Percentiles rank a stretch among this genome's conserved stretches.
These are phyloP conservation scores for Triplophysa siluroides DNA, from an alignment of 2,113 vertebrate genomes.

Conservation along the genomic window DNA sequence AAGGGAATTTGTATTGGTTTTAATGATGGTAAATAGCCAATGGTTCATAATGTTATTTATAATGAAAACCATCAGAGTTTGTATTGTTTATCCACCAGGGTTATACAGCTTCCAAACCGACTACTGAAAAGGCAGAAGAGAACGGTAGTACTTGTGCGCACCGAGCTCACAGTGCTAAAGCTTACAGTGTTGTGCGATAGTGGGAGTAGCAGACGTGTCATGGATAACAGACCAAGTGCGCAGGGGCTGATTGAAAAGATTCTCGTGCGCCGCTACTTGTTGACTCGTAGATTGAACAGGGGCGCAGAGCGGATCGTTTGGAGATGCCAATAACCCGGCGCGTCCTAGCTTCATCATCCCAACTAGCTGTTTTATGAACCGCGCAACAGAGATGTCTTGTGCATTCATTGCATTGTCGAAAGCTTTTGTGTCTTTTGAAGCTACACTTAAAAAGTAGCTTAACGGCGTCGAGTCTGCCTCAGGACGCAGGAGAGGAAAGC, in stretches of 20 bases:
- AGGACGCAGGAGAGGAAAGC: background rate
- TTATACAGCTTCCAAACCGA: background rate
- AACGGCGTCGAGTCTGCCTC: background rate
- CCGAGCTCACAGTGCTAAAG: background rate
- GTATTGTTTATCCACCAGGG: too few relatives aligned
- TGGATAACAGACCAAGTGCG: background rate
- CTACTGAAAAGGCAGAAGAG: background rate
- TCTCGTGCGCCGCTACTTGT: slow-evolving; percentile 19
- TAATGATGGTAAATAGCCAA: too few relatives aligned
- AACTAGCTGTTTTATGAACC: background rate
- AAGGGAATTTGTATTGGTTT: too few relatives aligned
- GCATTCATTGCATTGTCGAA: background rate
- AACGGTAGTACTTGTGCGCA: background rate
- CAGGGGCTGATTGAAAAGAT: background rate
- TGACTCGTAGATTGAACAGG: background rate
- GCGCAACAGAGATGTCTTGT: background rate
- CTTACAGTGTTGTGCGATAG: background rate
- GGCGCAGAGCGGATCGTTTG: slow-evolving; percentile 1
- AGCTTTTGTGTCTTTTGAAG: background rate
- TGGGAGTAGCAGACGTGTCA: background rate
- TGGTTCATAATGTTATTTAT: too few relatives aligned
- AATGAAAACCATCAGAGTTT: too few relatives aligned
- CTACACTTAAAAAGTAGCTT: background rate
- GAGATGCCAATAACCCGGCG: slow-evolving; percentile 3
- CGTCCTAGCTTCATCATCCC: background rate